phyloP scores from a whole-genome alignment of 2,113 vertebrate species.

The Morone saxatilis region DNA sequence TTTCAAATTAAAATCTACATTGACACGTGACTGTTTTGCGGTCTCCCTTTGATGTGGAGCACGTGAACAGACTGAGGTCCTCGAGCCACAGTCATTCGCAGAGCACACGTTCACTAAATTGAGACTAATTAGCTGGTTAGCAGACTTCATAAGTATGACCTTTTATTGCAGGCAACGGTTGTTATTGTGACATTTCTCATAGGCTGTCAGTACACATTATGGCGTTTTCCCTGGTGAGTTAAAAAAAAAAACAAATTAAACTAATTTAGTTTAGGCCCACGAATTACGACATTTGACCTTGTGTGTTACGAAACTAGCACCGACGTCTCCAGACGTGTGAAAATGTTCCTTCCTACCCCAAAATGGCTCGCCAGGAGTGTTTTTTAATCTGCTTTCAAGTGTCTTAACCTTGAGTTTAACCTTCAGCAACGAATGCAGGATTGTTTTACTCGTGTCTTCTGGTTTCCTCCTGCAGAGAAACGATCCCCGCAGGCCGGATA shows the following conservation, averaged over 20 bases:
- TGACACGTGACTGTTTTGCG: conserved; percentile 22
- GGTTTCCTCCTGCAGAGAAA: conserved; percentile 85
- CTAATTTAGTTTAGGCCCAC: background rate
- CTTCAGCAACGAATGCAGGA: background rate
- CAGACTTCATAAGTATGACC: conserved; percentile 72
- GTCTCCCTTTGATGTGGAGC: conserved; percentile 53
- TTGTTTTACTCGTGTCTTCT: background rate
- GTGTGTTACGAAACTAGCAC: background rate
- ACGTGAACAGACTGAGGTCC: conserved; percentile 57
- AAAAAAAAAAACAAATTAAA: background rate
- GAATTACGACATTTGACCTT: background rate
- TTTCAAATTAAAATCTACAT: background rate
- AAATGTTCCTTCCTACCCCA: background rate
- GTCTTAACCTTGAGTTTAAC: background rate
- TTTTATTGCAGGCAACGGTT: background rate
- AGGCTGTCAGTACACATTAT: conserved; percentile 66
- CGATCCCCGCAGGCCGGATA: conserved; percentile 88
- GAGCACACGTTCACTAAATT: conserved; percentile 78
- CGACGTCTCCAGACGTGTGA: background rate
- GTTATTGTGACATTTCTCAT: conserved; percentile 63
- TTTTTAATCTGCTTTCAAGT: background rate
- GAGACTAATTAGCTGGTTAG: conserved; percentile 62
- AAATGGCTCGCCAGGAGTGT: background rate
- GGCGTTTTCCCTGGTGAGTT: conserved; percentile 88
- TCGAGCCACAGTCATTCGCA: background rate